These are phyloP conservation scores for Coelopa frigida DNA, from an alignment of 1,140 invertebrate genomes.

Conservation along the genomic window DNA sequence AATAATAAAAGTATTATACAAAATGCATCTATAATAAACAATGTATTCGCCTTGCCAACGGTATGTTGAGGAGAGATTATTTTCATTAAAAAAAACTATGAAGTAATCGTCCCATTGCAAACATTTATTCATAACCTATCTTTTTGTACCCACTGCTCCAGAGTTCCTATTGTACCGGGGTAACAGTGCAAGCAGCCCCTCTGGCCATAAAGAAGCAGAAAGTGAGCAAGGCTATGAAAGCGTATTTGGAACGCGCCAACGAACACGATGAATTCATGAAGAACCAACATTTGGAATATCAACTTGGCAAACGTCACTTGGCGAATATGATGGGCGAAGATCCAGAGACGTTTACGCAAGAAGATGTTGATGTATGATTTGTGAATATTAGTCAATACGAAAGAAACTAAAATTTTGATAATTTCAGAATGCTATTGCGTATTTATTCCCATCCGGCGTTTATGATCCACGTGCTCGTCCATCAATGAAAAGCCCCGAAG, in stretches of 20 bases:
- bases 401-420: constrained; percentile 15
- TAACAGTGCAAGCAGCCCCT: constrained; percentile 35
- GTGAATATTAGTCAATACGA: neutral
- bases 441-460: constrained; percentile 87
- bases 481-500: constrained; percentile 75
- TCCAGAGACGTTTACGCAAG: constrained; percentile 77
- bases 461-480: constrained; percentile 75
- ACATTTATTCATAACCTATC: constrained; percentile 40
- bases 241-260: constrained; percentile 73
- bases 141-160: constrained; percentile 6
- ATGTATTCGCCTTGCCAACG: neutral
- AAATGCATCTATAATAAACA: constrained; percentile 18
- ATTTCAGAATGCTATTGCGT: constrained; percentile 74
- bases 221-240: constrained; percentile 78
- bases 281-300: constrained; percentile 71
- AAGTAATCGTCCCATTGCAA: neutral
- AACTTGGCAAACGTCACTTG: constrained; percentile 88
- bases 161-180: constrained; percentile 23
- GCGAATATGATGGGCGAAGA: constrained; percentile 98
- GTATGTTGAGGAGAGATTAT: constrained; percentile 12
- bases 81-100: neutral
- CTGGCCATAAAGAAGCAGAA: constrained; percentile 50
- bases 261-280: constrained; percentile 81
- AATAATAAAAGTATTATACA: constrained; percentile 34
- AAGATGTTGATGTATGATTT: constrained; percentile 68